Base-by-base conservation (phyloP, 2,113 vertebrate genomes). In the Falcunculus frontatus region DNA sequence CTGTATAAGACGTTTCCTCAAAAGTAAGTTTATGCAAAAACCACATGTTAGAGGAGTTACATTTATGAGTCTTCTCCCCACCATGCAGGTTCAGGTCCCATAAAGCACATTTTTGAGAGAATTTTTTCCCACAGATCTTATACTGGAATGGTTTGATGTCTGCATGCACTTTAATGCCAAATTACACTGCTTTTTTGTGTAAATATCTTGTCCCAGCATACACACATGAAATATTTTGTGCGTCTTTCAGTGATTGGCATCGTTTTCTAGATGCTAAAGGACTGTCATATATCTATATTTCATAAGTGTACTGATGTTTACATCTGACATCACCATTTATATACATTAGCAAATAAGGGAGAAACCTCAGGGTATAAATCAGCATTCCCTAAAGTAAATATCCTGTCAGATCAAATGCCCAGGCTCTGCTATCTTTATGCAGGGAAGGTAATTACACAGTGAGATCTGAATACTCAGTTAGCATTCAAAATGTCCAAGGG, bases 131-230 rank as follows among this genome's bases (percentile, higher is more conserved):
- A 42, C 98, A 99, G 88, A 99, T 99, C 89, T 99, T 99, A 92
- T 98, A 98, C 90, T 99, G 98, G 95, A 99, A 99, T 6, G 97
- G 98, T 97, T 99, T 99, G 91, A 99, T 99, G 82, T 98, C 99
- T 13, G 98, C 98, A 60, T 99, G 98, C 9, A 99, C 98, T 4
- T 98, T 98, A 98, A 99, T 99, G 91, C 49, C 98, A 98, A 93
- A 99, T 98, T 92, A 99, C 94, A 96, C 98, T 99, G 68, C 97
- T 99, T 94, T 99, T 99, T 96, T 99, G 98, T 4, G 98, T 99
- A 93, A 99, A 99, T 23, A 98, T 99, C 96, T 99, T 99, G 20
- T 98, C 98, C 17, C 98, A 99, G 67, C 99, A 95, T 59, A 99
- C 96, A 91, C 98, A 99, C 98, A 98, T 99, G 94, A 67, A 99